Percentiles rank a stretch among this genome's conserved stretches.
These are phyloP conservation scores for Caenorhabditis sinica DNA, from an alignment of 2,888 invertebrate species.

Conservation along the genomic window DNA sequence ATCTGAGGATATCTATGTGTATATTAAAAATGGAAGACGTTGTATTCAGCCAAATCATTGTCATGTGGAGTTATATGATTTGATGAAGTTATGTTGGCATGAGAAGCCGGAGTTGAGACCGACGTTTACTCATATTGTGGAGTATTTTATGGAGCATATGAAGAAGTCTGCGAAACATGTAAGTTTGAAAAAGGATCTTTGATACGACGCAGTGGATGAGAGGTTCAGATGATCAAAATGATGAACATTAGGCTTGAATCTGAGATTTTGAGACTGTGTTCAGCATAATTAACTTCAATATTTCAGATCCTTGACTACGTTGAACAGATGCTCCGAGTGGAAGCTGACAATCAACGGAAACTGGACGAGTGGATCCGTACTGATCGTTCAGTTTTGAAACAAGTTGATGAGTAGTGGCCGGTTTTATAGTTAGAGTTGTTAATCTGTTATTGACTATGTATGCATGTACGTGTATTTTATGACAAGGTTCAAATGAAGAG, in stretches of 20 bases:
- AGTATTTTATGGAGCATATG: constrained; percentile 66
- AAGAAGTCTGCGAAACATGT: constrained; percentile 36
- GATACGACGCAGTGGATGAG: too few relatives aligned
- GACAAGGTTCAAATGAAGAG: too few relatives aligned
- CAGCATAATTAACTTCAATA: background rate
- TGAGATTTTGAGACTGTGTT: background rate
- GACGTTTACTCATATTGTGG: constrained; percentile 86
- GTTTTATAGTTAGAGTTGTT: too few relatives aligned
- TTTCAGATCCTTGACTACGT: constrained; percentile 65
- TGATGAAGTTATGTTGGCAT: constrained; percentile 94
- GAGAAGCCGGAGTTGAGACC: constrained; percentile 90
- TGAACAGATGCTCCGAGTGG: constrained; percentile 58
- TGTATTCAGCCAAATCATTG: constrained; percentile 92
- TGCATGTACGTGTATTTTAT: too few relatives aligned
- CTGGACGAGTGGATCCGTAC: constrained; percentile 22
- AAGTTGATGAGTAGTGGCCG: too few relatives aligned
- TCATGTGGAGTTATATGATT: constrained; percentile 89
- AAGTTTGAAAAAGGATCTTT: background rate
- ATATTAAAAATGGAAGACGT: constrained; percentile 90
- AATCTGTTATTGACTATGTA: too few relatives aligned
- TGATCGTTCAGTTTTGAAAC: background rate
- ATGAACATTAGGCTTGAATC: too few relatives aligned
- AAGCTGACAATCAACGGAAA: constrained; percentile 33
- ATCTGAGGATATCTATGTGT: constrained; percentile 64
- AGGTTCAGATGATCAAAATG: too few relatives aligned